These are phyloP conservation scores for Pampusana beccarii DNA, from an alignment of 2,113 vertebrate species.

Conservation along the genomic window DNA sequence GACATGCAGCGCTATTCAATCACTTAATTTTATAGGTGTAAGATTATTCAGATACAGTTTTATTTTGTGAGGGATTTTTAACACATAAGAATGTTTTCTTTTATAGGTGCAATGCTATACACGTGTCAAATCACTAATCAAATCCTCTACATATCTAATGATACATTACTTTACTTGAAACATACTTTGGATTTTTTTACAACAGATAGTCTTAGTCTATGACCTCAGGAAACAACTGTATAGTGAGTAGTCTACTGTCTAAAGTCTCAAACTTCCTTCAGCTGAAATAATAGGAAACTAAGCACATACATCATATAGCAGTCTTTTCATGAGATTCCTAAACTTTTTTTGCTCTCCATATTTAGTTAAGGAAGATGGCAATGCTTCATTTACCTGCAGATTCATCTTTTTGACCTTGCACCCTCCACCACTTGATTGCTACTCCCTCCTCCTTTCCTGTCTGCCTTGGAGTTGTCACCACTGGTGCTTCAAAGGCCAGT, in stretches of 20 bases:
- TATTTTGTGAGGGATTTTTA: not conserved
- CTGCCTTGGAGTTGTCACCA: not conserved
- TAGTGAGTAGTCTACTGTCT: not conserved
- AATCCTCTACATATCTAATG: not conserved
- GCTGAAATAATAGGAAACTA: not conserved
- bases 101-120: not conserved
- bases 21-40: not conserved
- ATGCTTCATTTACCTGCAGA: not conserved
- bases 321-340: not conserved
- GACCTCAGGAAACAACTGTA: not conserved
- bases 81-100: not conserved
- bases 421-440: not conserved
- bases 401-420: not conserved
- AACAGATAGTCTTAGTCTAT: not conserved
- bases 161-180: constrained; percentile 1
- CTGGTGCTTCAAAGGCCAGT: not conserved
- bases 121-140: not conserved
- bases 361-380: not conserved
- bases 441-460: not conserved
- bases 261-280: constrained; percentile 3
- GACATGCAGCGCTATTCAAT: not conserved
- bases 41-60: not conserved
- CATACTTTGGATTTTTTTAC: not conserved
- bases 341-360: not conserved
- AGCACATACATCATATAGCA: not conserved